Base-by-base conservation (phyloP, 2,113 vertebrate species). In the Ciconia boyciana region DNA sequence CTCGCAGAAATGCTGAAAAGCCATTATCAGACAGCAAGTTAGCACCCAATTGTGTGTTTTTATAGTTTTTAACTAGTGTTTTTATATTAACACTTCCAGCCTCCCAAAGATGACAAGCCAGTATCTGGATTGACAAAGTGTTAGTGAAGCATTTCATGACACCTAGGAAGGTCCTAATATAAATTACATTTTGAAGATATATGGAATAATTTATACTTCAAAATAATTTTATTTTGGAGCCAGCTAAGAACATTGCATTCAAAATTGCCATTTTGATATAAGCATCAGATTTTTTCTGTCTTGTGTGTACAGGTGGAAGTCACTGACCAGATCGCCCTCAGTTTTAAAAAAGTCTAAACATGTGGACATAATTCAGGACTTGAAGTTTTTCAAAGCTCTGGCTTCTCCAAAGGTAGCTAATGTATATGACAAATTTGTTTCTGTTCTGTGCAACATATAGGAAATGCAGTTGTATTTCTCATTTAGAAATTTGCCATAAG, bases 361-460 rank as follows among this genome's bases (percentile, higher is more conserved):
- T 32, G 70, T 55, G n/a, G 65, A 97, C 72, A 70, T 82, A 66
- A 60, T 90, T 75, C 94, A 95, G 0, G 48, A 96, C 81, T 98
- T 97, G 54, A 98, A 98, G 82, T 98, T 96, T 97, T 98, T 98
- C 94, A 94, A 89, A 95, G 96, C 97, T 96, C 89, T 98, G 64
- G 92, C 95, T 96, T 97, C 97, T 91, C 97, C 97, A 49, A 98
- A 97, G 97, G 98, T 98, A 97, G 20, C 28, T 75, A 71, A 77
- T 15, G 2, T 62, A 34, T 32, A 55, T 19, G 16, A 78, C 7
- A 52, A 41, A 64, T 70, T 57, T 41, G 28, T 57, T 80, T 91
- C 36, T 80, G 3, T 87, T 94, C 77, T 81, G 7, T 86, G 72
- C 41, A 84, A 52, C 1, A 1, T 57, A 62, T 10, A 78, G 29